These are phyloP conservation scores for Mustelus asterias DNA, from an alignment of 2,113 vertebrate genomes.

Conservation along the genomic window DNA sequence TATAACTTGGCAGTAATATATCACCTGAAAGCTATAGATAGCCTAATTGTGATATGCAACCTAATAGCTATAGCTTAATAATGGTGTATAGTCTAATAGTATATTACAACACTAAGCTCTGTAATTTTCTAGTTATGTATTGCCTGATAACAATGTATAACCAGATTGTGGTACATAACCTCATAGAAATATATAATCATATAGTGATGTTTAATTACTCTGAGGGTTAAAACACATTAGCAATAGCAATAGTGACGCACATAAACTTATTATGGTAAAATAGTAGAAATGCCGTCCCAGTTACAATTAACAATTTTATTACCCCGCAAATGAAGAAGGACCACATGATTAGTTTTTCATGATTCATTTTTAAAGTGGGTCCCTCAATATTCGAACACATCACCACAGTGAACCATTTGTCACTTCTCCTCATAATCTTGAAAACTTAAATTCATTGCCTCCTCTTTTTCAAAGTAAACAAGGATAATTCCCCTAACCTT, in stretches of 20 bases:
- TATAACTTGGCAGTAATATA: conserved; percentile 60
- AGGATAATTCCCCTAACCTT: not conserved
- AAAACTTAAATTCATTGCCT: not conserved
- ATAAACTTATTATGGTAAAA: not conserved
- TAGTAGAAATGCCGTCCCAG: not conserved
- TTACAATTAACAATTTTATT: not conserved
- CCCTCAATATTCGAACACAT: not conserved
- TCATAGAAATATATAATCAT: not conserved
- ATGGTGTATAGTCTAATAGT: conserved; percentile 48
- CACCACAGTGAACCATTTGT: not conserved
- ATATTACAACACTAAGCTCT: not conserved
- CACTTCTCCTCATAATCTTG: not conserved
- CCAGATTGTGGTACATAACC: not conserved
- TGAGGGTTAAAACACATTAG: not conserved
- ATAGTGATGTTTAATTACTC: not conserved
- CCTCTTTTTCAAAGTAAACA: not conserved
- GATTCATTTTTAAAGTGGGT: not conserved
- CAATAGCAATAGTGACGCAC: not conserved
- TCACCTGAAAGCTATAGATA: conserved; percentile 66
- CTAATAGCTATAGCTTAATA: conserved; percentile 44
- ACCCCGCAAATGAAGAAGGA: not conserved
- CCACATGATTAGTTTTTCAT: not conserved
- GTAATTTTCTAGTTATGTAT: not conserved
- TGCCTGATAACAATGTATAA: not conserved
- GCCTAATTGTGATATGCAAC: conserved; percentile 64